Percentiles rank a stretch among this genome's conserved stretches.
Evolutionary conservation across 2,797 vertebrate species (phyloP).

Genomic region (Alfaro cultratus): DNA sequence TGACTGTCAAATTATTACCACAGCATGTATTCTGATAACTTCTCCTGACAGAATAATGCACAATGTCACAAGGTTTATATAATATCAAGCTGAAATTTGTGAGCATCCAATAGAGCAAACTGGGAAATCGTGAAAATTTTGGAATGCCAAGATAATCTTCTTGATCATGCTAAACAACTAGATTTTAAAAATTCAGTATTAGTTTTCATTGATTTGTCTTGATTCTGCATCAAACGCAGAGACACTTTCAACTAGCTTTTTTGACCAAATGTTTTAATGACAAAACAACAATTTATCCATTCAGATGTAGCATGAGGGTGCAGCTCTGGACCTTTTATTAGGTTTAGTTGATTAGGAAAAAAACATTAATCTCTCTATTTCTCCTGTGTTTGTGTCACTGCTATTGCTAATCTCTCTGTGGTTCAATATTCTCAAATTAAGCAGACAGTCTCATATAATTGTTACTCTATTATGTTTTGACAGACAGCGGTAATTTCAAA

Average conservation of each 20-base stretch:
- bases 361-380: not conserved
- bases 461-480: not conserved
- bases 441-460: not conserved
- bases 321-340: not conserved
- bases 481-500: not conserved
- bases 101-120: not conserved
- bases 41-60: too few relatives aligned
- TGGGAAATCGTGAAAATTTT: not conserved
- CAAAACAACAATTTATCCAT: not conserved
- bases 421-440: not conserved
- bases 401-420: not conserved
- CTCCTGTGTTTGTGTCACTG: not conserved
- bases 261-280: not conserved
- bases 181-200: not conserved
- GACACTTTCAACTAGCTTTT: not conserved
- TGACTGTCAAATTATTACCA: too few relatives aligned
- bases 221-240: not conserved
- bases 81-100: not conserved
- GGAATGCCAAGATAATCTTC: not conserved
- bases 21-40: too few relatives aligned
- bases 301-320: not conserved
- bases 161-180: not conserved
- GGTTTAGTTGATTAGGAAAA: not conserved
- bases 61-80: not conserved
- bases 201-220: not conserved